Base-by-base conservation (phyloP, 2,113 vertebrate genomes). In the Sander lucioperca region DNA sequence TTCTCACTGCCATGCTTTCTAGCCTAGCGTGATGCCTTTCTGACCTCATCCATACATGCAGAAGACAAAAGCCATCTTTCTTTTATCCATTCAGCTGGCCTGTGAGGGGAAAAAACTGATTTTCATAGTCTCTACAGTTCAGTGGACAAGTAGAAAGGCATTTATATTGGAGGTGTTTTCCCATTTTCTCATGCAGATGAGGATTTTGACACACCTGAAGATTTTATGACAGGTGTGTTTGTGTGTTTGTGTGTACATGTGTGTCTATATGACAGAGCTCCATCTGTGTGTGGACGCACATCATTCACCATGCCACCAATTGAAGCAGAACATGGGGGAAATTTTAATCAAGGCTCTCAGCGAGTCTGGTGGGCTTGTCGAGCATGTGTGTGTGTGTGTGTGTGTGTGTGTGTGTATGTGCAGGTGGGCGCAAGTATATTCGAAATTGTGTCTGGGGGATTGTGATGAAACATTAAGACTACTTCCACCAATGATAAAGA, bases 281-380 rank as follows among this genome's bases (percentile, higher is more conserved):
- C 86, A 90, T 87, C 86, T 91, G 88, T 84, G 86, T 71, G 86
- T 11, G 81, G 87, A 91, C 81, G 80, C 84, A 89, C 89, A 92
- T 92, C 84, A 80, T 89, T 92, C 90, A 87, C 74, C 68, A 56
- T 80, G 84, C 80, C 79, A 88, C 83, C 80, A 83, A 77, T 51
- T 90, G 80, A 87, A 93, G 90, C 88, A 84, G 90, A 93, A 90
- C 89, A 86, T 57, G 72, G 74, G 67, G 79, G 82, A 88, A 80
- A 93, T 90, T 94, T 92, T 91, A 94, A 94, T 93, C 91, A 93
- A 88, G 85, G 82, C 77, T 90, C 90, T 82, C 86, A 82, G 92
- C 36, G 11, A 89, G 90, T 66, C 82, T 75, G 74, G 76, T 77
- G 85, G 85, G 69, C 79, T 81, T 61, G 47, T 56, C 59, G 78